Percentiles rank a stretch among this genome's conserved stretches.
Evolutionary conservation across 2,113 vertebrate species (phyloP).

Genomic region (Connochaetes taurinus): DNA sequence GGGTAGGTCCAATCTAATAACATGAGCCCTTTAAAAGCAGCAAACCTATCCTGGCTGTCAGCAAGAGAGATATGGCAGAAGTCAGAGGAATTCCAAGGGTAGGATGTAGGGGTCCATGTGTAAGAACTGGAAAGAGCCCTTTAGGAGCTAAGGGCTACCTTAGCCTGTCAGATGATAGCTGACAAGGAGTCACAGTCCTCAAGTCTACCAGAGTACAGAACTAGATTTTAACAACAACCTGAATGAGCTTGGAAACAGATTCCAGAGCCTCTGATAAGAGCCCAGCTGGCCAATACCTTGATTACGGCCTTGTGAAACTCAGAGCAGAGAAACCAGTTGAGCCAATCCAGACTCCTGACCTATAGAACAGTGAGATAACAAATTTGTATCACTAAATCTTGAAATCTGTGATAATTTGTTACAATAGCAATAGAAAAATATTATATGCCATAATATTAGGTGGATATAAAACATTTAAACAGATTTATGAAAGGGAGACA

Average conservation of each 20-base stretch:
- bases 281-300: not conserved
- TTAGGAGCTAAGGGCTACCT: not conserved
- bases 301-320: constrained; percentile 21
- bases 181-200: not conserved
- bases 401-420: constrained; percentile 8
- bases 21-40: not conserved
- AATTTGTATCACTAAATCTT: not conserved
- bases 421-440: not conserved
- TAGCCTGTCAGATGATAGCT: not conserved
- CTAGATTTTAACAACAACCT: constrained; percentile 30
- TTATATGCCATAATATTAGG: not conserved
- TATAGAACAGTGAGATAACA: not conserved
- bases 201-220: not conserved
- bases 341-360: not conserved
- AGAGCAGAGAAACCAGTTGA: constrained; percentile 29
- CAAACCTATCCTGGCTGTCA: not conserved
- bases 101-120: not conserved
- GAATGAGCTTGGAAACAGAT: not conserved
- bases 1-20: not conserved
- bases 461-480: constrained; percentile 26
- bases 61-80: not conserved
- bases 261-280: not conserved
- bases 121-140: not conserved
- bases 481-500: constrained; percentile 25
- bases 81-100: not conserved